phyloP scores from a whole-genome alignment of 2,888 invertebrate species.

The Diploptera punctata region DNA sequence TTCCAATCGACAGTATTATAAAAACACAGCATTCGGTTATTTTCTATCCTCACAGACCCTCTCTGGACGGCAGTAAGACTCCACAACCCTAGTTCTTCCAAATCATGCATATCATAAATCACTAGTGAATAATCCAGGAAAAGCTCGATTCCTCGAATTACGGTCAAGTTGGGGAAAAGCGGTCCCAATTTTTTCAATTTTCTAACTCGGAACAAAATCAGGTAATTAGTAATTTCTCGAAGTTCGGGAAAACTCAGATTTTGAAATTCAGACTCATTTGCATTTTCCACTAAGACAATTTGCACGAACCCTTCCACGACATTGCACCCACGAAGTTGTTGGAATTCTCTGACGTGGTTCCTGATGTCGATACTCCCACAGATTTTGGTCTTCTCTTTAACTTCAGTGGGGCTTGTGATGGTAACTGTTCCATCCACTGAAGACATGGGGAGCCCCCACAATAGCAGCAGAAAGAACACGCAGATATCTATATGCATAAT shows the following conservation, averaged over 20 bases:
- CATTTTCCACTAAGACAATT: slow-evolving; percentile 81
- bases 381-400: slow-evolving; percentile 49
- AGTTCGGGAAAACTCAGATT: slow-evolving; percentile 82
- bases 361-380: slow-evolving; percentile 75
- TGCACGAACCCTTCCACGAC: slow-evolving; percentile 93
- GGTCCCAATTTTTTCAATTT: slow-evolving; percentile 80
- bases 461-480: background rate
- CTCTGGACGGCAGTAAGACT: slow-evolving; percentile 80
- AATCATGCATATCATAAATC: slow-evolving; percentile 78
- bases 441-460: slow-evolving; percentile 1
- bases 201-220: slow-evolving; percentile 81
- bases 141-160: slow-evolving; percentile 87
- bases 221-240: slow-evolving; percentile 89
- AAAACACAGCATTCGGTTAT: slow-evolving; percentile 90
- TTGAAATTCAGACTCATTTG: slow-evolving; percentile 65
- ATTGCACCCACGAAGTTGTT: slow-evolving; percentile 75
- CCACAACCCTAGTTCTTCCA: slow-evolving; percentile 82
- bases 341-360: slow-evolving; percentile 66
- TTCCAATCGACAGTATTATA: slow-evolving; percentile 92
- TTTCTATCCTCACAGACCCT: slow-evolving; percentile 89
- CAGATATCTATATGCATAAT: background rate
- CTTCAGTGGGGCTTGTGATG: background rate
- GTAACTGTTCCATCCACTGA: background rate
- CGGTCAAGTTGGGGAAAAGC: slow-evolving; percentile 92
- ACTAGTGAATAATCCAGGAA: slow-evolving; percentile 86